Percentiles rank a stretch among this genome's conserved stretches.
phyloP scores from a whole-genome alignment of 2,113 vertebrate genomes.

The Bubalus kerabau region DNA sequence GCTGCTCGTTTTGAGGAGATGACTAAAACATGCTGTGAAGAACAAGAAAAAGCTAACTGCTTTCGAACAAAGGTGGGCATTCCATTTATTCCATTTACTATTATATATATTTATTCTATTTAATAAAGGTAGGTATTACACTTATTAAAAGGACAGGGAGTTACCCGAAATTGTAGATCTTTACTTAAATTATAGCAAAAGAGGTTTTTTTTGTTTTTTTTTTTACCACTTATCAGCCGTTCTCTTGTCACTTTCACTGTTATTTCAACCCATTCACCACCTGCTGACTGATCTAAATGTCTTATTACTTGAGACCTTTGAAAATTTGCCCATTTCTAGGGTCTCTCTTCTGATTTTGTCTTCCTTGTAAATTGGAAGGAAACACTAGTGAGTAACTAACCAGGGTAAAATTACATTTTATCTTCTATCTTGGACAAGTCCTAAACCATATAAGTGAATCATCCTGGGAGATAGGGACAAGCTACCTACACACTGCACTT shows the following conservation, averaged over 20 bases:
- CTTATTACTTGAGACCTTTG: background rate
- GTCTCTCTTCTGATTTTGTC: background rate
- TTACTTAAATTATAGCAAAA: background rate
- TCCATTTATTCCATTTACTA: background rate
- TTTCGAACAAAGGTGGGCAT: constrained; percentile 67
- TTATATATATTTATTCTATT: background rate
- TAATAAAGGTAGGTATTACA: constrained; percentile 57
- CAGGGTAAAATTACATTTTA: background rate
- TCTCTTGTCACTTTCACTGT: background rate
- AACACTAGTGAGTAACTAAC: background rate
- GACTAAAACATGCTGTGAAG: constrained; percentile 58
- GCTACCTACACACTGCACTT: background rate
- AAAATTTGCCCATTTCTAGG: background rate
- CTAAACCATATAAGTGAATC: background rate
- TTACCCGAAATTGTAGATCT: background rate
- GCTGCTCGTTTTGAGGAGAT: constrained; percentile 45
- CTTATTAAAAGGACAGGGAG: background rate
- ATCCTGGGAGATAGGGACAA: background rate
- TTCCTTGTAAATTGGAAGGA: background rate
- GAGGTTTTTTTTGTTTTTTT: background rate
- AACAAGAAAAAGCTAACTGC: constrained; percentile 52
- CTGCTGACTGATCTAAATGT: background rate
- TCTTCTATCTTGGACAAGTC: background rate
- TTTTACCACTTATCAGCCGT: background rate
- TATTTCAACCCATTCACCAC: background rate